A percentile compares a stretch with the other conserved stretches of the same genome.
Conservation (phyloP, 2,888 invertebrate genomes). For the Halictus ligatus region DNA sequence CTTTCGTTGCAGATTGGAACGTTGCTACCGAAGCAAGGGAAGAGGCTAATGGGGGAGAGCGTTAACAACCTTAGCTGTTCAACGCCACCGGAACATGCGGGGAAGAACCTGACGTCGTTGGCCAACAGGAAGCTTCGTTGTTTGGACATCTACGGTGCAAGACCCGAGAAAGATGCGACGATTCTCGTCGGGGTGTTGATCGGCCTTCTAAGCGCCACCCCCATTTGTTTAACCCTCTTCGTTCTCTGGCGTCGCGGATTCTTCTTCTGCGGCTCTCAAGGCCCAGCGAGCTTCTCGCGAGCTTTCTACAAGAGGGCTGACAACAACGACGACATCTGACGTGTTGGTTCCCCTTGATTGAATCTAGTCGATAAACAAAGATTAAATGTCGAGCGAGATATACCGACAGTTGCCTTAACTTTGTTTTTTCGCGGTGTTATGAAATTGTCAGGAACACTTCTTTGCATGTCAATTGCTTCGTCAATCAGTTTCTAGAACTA, state of each 20-base stretch:
- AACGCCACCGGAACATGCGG: conserved; percentile 88
- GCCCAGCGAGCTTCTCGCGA: conserved; percentile 87
- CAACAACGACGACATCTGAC: conserved; percentile 84
- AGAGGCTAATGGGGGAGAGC: conserved; percentile 70
- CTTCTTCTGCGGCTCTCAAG: conserved; percentile 86
- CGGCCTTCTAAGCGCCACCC: conserved; percentile 89
- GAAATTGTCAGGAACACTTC: not conserved
- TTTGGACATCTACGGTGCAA: conserved; percentile 87
- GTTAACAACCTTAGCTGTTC: conserved; percentile 85
- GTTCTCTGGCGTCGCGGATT: conserved; percentile 88
- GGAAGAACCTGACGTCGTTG: conserved; percentile 87
- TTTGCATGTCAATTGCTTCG: too few species aligned
- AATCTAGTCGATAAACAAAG: conserved; percentile 27
- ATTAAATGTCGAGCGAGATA: not conserved
- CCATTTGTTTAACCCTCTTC: conserved; percentile 87
- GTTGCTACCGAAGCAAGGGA: conserved; percentile 76
- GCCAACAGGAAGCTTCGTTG: conserved; percentile 88
- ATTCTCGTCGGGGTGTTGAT: conserved; percentile 89
- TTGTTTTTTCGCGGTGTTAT: not conserved
- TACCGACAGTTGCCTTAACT: not conserved
- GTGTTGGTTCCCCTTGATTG: not conserved
- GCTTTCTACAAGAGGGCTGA: conserved; percentile 90
- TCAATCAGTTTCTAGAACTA: too few species aligned
- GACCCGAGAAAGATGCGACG: conserved; percentile 89
- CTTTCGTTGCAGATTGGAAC: conserved; percentile 64